Evolutionary conservation across 2,113 vertebrate genomes (phyloP).

Genomic region (Neotoma lepida): DNA sequence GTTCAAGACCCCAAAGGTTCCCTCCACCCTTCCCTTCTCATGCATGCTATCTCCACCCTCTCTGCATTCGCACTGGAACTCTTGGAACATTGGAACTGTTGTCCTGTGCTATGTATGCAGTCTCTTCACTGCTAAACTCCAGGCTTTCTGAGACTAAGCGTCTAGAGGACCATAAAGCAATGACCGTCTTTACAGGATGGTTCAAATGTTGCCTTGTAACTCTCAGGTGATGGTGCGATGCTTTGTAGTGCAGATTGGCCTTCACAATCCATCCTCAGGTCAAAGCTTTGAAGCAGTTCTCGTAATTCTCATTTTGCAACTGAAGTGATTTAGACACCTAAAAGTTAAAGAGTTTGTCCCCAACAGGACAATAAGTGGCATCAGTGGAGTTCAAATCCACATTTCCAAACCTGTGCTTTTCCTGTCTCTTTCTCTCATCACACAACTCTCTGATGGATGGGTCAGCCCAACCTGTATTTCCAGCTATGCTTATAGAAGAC

Average conservation of each 20-base stretch:
- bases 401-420: neutral
- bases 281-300: neutral
- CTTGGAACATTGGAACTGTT: neutral
- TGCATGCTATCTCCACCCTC: neutral
- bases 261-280: constrained; percentile 1
- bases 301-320: neutral
- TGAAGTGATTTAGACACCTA: neutral
- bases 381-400: neutral
- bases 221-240: constrained; percentile 3
- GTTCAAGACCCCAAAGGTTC: neutral
- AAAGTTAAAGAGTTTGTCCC: constrained; percentile 13
- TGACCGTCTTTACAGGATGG: neutral
- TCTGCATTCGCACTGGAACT: neutral
- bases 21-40: neutral
- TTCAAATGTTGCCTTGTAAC: neutral
- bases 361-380: neutral
- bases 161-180: neutral
- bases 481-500: neutral
- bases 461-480: neutral
- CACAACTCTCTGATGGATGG: neutral
- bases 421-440: neutral
- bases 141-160: constrained; percentile 14
- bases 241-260: neutral
- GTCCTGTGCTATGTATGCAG: accelerated
- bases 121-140: neutral